phyloP scores from a whole-genome alignment of 2,888 invertebrate species.

The Fragum whitleyi region DNA sequence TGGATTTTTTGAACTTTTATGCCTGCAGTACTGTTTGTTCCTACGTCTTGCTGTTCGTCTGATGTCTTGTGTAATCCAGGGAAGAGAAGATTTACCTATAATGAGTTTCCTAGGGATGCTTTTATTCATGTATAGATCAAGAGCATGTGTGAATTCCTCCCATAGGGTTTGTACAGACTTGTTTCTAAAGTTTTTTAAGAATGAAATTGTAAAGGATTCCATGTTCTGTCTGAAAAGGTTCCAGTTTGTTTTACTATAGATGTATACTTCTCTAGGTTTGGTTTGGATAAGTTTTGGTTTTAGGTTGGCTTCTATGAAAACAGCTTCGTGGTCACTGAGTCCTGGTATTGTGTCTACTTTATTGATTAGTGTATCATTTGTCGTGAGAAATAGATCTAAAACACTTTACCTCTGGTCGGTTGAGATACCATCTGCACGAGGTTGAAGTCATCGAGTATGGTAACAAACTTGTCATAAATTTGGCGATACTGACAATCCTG shows the following conservation, averaged over 20 bases:
- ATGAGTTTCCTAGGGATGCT: neutral
- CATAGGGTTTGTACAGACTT: neutral
- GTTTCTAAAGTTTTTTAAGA: neutral
- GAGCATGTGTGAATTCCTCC: neutral
- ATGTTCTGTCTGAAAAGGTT: no score
- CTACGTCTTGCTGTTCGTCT: no score
- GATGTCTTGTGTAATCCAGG: no score
- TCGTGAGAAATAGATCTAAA: no score
- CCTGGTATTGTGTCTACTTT: no score
- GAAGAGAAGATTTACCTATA: constrained; percentile 7
- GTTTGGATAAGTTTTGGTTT: neutral
- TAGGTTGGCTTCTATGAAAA: neutral
- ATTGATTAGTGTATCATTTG: no score
- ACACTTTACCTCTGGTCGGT: constrained; percentile 16
- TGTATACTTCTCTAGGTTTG: neutral
- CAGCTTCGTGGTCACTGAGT: no score
- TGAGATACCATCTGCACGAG: constrained; percentile 25
- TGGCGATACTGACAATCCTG: no score
- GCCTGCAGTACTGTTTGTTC: no score
- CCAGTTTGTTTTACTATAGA: neutral
- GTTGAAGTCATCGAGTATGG: constrained; percentile 28
- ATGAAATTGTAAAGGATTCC: neutral
- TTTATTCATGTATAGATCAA: neutral
- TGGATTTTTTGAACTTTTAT: no score
- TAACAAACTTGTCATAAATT: no score